Percentiles rank a stretch among this genome's conserved stretches.
These are phyloP conservation scores for Prunella strophiata DNA, from an alignment of 2,797 vertebrate genomes.

Conservation along the genomic window DNA sequence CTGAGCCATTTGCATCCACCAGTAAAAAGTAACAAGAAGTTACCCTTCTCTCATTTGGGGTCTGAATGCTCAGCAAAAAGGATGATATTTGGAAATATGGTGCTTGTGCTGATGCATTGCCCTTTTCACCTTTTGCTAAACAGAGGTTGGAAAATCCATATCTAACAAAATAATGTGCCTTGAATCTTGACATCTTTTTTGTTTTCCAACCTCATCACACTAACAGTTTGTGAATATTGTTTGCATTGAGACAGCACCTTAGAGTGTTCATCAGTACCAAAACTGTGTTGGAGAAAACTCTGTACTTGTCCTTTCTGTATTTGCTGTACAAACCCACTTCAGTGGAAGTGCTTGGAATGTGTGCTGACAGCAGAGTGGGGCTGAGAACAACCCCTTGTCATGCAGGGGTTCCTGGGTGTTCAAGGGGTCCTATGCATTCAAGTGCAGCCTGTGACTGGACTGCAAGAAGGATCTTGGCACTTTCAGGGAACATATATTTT, in stretches of 20 bases:
- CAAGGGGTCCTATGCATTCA: neutral
- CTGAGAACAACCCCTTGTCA: neutral
- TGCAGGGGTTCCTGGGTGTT: neutral
- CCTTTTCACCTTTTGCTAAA: neutral
- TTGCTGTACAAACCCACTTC: neutral
- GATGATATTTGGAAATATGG: neutral
- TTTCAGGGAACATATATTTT: neutral
- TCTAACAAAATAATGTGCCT: neutral
- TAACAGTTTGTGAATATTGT: neutral
- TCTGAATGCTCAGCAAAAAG: neutral
- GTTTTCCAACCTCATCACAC: neutral
- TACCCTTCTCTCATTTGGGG: neutral
- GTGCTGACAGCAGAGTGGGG: neutral
- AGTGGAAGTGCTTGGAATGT: neutral
- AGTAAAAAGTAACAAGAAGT: constrained; percentile 4
- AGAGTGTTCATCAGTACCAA: neutral
- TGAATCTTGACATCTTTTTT: neutral
- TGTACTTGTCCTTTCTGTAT: neutral
- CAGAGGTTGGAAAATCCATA: neutral
- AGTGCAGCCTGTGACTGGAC: neutral
- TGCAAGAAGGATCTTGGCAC: neutral
- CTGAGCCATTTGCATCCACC: neutral
- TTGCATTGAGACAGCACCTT: neutral
- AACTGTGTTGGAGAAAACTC: neutral
- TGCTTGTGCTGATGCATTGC: neutral